phyloP scores from a whole-genome alignment of 1,140 invertebrate species.

The Oncopeltus fasciatus region DNA sequence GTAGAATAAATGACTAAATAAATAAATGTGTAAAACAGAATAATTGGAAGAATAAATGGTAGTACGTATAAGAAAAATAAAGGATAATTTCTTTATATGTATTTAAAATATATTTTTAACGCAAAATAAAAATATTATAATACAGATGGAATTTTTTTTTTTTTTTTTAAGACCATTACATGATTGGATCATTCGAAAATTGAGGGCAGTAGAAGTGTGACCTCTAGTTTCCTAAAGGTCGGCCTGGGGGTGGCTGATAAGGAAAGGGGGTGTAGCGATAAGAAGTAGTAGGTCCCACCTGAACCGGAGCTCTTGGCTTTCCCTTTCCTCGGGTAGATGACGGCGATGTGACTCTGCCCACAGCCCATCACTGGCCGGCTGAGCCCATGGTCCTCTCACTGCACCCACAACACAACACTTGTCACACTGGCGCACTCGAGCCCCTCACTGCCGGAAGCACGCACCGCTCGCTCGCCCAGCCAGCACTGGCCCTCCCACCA shows the following conservation, averaged over 20 bases:
- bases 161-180: not conserved
- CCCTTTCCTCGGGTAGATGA: slow-evolving; percentile 25
- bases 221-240: no score
- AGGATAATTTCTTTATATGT: no score
- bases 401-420: no score
- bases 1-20: no score
- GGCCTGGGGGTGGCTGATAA: no score
- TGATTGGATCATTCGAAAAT: not conserved
- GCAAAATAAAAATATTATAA: no score
- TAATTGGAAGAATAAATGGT: no score
- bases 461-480: not conserved
- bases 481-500: not conserved
- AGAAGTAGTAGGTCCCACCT: not conserved
- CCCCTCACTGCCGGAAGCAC: not conserved
- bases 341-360: slow-evolving; percentile 26
- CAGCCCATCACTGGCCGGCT: slow-evolving; percentile 22
- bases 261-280: not conserved
- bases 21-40: no score
- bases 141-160: no score
- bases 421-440: not conserved
- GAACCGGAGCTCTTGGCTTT: slow-evolving; percentile 17
- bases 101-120: no score
- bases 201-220: not conserved
- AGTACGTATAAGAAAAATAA: no score
- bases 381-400: not conserved